Evolutionary conservation across 1,140 invertebrate genomes (phyloP), one percentile per base, ranked within the genome.

Genomic region (Eubasilissa regina): DNA sequence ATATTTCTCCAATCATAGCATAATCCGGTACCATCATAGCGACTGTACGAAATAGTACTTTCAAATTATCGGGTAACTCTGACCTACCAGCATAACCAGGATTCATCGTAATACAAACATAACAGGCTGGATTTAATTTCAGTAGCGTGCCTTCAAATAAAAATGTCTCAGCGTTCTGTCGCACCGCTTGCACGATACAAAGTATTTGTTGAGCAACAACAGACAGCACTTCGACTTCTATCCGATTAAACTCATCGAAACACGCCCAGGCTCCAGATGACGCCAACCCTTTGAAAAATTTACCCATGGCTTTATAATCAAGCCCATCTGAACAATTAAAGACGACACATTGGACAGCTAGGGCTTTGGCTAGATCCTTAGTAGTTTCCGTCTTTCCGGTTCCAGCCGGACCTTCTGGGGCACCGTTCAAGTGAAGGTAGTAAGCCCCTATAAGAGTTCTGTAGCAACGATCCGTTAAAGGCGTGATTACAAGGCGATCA

Each of bases 381-480:
- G 95, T 97, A 0, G 97, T 97, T 90, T 98, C 97, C 0, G 97
- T 98, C 90, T 98, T 98, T 0, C 97, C 97, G 0, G 97, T 98
- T 15, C 97, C 97, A 13, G 94, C 95, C 1, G 97, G 96, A 0
- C 97, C 97, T 78, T 96, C 93, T 17, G 96, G 93, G 53, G 95
- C 96, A 44, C 97, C 97, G 35, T 95, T 95, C 79, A 97, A 86
- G 86, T 97, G 94, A 80, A 97, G 87, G 85, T 96, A 95, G 11
- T 97, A 89, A 3, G 96, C 96, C 15, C 95, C 95, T 94, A 97
- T 96, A 7, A 97, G 87, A 83, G 95, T 96, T 0, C 97, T 86
- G 86, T 98, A 94, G 85, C 96, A 97, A 44, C 95, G 93, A 87
- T 98, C 96, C 0, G 95, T 97, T 21, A 97, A 86, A 0, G 95